phyloP scores from a whole-genome alignment of 1,140 invertebrate species.

The Antheraea pernyi region DNA sequence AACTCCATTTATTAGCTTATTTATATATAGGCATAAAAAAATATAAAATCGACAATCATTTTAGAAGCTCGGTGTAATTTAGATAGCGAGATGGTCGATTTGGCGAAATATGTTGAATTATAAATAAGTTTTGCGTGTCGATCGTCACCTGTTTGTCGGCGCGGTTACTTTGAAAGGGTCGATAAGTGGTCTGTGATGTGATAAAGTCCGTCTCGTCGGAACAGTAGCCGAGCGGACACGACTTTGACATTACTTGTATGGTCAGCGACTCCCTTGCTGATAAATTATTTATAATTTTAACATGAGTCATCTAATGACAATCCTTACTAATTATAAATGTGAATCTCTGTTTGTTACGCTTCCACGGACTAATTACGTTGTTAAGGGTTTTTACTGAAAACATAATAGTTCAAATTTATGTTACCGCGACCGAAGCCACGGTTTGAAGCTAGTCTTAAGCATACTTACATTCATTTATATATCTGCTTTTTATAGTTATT shows the following conservation, averaged over 20 bases:
- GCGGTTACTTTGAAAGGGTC: conserved; percentile 48
- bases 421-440: too few relatives aligned
- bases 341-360: not conserved
- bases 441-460: too few relatives aligned
- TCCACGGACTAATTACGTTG: too few relatives aligned
- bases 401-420: too few relatives aligned
- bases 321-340: too few relatives aligned
- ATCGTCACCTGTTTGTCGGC: conserved; percentile 70
- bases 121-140: conserved; percentile 52
- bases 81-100: conserved; percentile 18
- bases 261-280: conserved; percentile 44
- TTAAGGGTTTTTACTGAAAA: too few relatives aligned
- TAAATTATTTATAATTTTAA: not conserved
- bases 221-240: conserved; percentile 61
- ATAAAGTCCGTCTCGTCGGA: conserved; percentile 46
- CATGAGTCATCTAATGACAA: not conserved
- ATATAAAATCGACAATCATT: not conserved
- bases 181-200: conserved; percentile 60
- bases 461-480: too few relatives aligned
- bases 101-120: conserved; percentile 37
- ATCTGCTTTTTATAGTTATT: too few relatives aligned
- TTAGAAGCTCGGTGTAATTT: conserved; percentile 9
- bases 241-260: conserved; percentile 61
- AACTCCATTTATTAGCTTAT: too few relatives aligned
- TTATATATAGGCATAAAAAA: too few relatives aligned